Base-by-base conservation (phyloP, 2,888 invertebrate genomes). In the Pyrochroa serraticornis region DNA sequence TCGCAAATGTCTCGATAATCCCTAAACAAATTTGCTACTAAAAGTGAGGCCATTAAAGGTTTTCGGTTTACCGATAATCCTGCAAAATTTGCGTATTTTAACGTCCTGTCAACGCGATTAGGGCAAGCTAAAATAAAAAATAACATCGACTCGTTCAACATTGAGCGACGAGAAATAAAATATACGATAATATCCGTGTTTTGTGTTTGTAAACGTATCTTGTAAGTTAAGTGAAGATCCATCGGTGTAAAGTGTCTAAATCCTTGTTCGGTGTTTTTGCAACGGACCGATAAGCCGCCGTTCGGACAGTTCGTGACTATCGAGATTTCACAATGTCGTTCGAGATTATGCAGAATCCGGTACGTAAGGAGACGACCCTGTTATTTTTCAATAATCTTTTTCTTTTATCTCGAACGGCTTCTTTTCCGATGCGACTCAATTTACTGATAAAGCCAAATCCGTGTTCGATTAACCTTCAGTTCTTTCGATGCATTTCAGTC, bases 331-430 rank as follows among this genome's bases (percentile, higher is more conserved):
- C 53, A 37, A 57, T 60, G 65, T 60, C 65, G 55, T 65, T 65
- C 57, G 22, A 65, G 63, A 67, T 67, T 67, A 67, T 63, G 63
- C 62, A 66, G 52, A 61, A 64, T 61, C 58, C 50, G 61, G 52
- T 54, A 58, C 51, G 56, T 59, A 55, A 57, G 59, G 58, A 57
- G 61, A 61, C 57, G 63, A 63, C 58, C 62, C 62, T 56, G 65
- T 65, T 67, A 67, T 67, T 67, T 67, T 67, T 67, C 66, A 67
- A 67, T 67, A 63, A 65, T 66, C 63, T 63, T 58, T 60, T 60
- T 58, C 59, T 56, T 66, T 62, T 66, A 68, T 65, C 65, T 65
- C 50, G 63, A 65, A 66, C 52, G 60, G 57, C 62, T 64, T 63
- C 58, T 63, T 58, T 64, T 58, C 62, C 62, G 63, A 58, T 65